phyloP scores from a whole-genome alignment of 2,888 invertebrate genomes.

The Xanthia icteritia region DNA sequence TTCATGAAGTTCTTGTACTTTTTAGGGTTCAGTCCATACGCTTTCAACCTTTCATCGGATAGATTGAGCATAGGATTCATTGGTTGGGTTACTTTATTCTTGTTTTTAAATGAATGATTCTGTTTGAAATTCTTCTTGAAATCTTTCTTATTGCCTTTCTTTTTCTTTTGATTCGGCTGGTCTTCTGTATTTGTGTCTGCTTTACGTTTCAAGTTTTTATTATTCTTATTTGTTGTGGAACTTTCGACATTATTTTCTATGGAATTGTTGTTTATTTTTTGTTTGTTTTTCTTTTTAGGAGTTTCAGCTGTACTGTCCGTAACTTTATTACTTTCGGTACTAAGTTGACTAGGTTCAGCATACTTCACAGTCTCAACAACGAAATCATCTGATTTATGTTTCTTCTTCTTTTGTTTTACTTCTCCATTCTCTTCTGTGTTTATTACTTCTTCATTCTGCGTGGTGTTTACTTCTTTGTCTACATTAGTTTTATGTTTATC shows the following conservation, averaged over 20 bases:
- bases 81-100: conserved; percentile 67
- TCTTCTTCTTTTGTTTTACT: conserved; percentile 68
- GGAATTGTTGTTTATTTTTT: conserved; percentile 3
- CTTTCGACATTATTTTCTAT: conserved; percentile 9
- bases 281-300: conserved; percentile 53
- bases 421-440: conserved; percentile 38
- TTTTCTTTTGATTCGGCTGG: conserved; percentile 67
- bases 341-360: conserved; percentile 71
- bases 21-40: conserved; percentile 97
- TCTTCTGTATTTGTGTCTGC: conserved; percentile 34
- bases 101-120: conserved; percentile 74
- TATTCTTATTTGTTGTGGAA: conserved; percentile 20
- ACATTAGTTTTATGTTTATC: conserved; percentile 43
- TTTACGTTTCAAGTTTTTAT: conserved; percentile 63
- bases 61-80: conserved; percentile 84
- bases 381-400: conserved; percentile 69
- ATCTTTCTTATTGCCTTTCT: conserved; percentile 68
- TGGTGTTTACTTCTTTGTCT: conserved; percentile 15
- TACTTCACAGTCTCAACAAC: conserved; percentile 73
- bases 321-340: conserved; percentile 44
- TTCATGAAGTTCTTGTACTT: conserved; percentile 95
- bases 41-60: conserved; percentile 95
- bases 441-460: conserved; percentile 20
- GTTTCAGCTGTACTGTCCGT: conserved; percentile 12
- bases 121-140: conserved; percentile 73